Base-by-base conservation (phyloP, 92 coral and sea anemone species). In the Phenganax subtilis region DNA sequence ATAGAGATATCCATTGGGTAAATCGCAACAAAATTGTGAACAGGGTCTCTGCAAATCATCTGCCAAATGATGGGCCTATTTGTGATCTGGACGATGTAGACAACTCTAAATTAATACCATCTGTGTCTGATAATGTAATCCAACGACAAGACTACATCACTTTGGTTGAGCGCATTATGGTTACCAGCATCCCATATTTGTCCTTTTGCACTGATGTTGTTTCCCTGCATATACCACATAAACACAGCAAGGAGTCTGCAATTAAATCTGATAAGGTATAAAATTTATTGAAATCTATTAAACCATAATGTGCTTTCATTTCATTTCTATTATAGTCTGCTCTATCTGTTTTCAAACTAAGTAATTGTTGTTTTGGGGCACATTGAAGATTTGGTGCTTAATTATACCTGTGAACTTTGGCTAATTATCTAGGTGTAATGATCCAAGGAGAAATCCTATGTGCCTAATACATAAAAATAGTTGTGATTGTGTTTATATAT, bases 1-100 rank as follows among this genome's bases (percentile, higher is more conserved):
- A 80, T 54, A 80, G 51, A 51, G 84, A 80, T 80, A 7, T 62
- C 7, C 84, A 80, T 57, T 80, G 84, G 84, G 73, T 69, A 15
- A 80, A 80, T 54, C 61, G 67, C 47, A 80, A 67, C 75, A 31
- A 75, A 9, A 57, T 80, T 17, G 17, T 8, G 30, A 80, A 80
- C 77, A 11, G 84, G 29, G 77, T 80, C 15, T 31, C 84, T 7
- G 84, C 58, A 14, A 61, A 20, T 65, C 84, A 80, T 54, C 62
- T 80, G 10, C 16, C 75, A 30, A 54, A 80, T 80, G 77, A 64
- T 31, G 37, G 6, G 3, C 84, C 77, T 30, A 64, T 65, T 47
- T 67, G 77, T 80, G 84, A 80, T 16, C 57, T 80, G 9, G 31
- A 25, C 17, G 61, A 64, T 16, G 3, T 80, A 52, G 62, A 54